Base-by-base conservation (phyloP, 2,888 invertebrate genomes). In the Carpatolechia fugitivella region DNA sequence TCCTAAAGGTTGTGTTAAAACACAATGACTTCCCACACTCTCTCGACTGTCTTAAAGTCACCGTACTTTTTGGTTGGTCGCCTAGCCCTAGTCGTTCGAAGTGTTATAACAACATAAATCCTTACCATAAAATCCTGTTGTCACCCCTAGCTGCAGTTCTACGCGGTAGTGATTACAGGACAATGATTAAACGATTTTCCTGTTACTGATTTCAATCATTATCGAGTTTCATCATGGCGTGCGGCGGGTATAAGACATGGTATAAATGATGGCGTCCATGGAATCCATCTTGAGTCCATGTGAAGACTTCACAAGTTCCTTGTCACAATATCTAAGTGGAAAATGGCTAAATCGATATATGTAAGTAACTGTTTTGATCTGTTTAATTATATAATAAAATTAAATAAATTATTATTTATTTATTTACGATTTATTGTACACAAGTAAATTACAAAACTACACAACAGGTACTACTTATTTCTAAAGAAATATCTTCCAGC, bases 131-230 rank as follows among this genome's bases (percentile, higher is more conserved):
- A n/a, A n/a, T 13, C 4, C 1, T 2, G 5, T 44, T 11, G n/a
- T 40, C 49, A 30, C n/a, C 31, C 31, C 31, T 24, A 36, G 41
- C 38, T 36, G 33, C 33, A n/a, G 30, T 35, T 30, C 20, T 20
- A 46, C 30, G 33, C 35, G 11, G 40, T 40, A 36, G 40, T 38
- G 24, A 52, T 31, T 57, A 49, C 30, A 52, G 50, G 51, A 35
- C 55, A 58, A 58, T 57, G 35, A 62, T 54, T 61, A 52, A 58
- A 58, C 57, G 35, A 62, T 56, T 63, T 64, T 60, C 62, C 60
- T 61, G 51, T 55, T 56, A 65, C 56, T 61, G 58, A 63, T 62
- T 59, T 60, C 57, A 59, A 62, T 67, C 11, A 67, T 65, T 67
- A 64, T 60, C 64, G 54, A 33, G 61, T 67, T 65, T 62, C 67